These are phyloP conservation scores for Pseudomyrmex flavicornis DNA, from an alignment of 1,140 invertebrate species.

Conservation along the genomic window DNA sequence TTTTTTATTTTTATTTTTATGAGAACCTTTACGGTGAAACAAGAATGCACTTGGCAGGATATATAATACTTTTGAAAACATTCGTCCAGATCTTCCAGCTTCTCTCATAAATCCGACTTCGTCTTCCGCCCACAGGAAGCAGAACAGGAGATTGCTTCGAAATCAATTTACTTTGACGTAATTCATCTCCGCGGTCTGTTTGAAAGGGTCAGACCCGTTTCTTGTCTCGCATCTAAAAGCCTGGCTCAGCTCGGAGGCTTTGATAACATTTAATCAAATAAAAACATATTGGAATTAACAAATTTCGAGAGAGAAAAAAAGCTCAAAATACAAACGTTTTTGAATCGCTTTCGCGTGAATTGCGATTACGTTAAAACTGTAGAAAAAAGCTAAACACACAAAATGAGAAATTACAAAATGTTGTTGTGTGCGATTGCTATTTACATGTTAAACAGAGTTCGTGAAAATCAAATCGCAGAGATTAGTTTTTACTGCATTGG, in stretches of 20 bases:
- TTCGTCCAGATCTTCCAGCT: slow-evolving; percentile 22
- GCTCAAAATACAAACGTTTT: not conserved
- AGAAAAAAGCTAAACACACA: not conserved
- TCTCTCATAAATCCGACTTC: slow-evolving; percentile 56
- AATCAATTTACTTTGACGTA: slow-evolving; percentile 81
- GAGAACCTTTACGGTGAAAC: not conserved
- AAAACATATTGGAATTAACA: slow-evolving; percentile 30
- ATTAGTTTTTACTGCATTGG: not conserved
- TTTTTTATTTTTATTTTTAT: not conserved
- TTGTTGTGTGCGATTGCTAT: not conserved
- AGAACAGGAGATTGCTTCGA: slow-evolving; percentile 80
- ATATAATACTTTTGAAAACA: slow-evolving; percentile 53
- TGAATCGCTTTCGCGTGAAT: not conserved
- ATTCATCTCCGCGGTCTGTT: slow-evolving; percentile 80
- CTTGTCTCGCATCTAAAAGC: slow-evolving; percentile 37
- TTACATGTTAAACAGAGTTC: not conserved
- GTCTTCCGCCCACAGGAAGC: slow-evolving; percentile 79
- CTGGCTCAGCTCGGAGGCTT: not conserved
- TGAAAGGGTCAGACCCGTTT: slow-evolving; percentile 55
- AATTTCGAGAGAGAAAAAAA: slow-evolving; percentile 3
- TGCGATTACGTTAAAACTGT: not conserved
- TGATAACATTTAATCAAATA: slow-evolving; percentile 18
- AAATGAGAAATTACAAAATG: not conserved
- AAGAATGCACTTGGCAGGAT: slow-evolving; percentile 18
- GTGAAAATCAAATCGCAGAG: not conserved